phyloP scores from a whole-genome alignment of 2,113 vertebrate species.

The Bolborhynchus lineola region DNA sequence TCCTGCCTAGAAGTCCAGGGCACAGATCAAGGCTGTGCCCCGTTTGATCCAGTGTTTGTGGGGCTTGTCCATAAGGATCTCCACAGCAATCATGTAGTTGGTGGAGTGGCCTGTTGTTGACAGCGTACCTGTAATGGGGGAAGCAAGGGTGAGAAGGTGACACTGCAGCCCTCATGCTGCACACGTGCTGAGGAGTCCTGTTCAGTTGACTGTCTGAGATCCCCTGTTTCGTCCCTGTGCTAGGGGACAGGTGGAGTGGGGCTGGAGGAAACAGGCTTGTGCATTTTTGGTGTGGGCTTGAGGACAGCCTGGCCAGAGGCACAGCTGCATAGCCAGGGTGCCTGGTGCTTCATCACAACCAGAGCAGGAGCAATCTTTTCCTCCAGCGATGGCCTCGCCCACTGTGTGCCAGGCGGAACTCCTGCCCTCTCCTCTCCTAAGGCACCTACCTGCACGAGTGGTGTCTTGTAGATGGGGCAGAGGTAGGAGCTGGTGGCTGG shows the following conservation, averaged over 20 bases:
- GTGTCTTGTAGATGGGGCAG: slow-evolving; percentile 93
- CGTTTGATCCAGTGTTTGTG: slow-evolving; percentile 90
- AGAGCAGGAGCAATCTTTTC: not conserved
- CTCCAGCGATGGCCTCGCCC: not conserved
- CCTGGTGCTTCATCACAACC: not conserved
- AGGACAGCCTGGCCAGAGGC: not conserved
- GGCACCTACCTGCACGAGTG: slow-evolving; percentile 82
- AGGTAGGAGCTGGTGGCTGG: slow-evolving; percentile 76
- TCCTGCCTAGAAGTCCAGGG: slow-evolving; percentile 82
- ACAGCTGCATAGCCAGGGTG: not conserved
- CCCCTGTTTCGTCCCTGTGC: not conserved
- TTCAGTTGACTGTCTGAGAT: no score
- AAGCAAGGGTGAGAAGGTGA: not conserved
- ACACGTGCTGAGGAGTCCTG: rapidly evolving
- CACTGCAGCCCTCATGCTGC: not conserved
- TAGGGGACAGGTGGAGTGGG: not conserved
- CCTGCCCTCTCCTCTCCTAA: not conserved
- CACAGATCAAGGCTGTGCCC: slow-evolving; percentile 88
- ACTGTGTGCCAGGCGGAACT: not conserved
- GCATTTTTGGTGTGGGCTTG: not conserved
- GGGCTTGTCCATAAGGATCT: slow-evolving; percentile 77
- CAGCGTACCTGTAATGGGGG: slow-evolving; percentile 75
- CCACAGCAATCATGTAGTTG: slow-evolving; percentile 87
- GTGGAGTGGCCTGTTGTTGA: slow-evolving; percentile 90
- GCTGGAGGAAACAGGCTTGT: not conserved